These are phyloP conservation scores for Promerops cafer DNA, from an alignment of 2,113 vertebrate species.

Conservation along the genomic window DNA sequence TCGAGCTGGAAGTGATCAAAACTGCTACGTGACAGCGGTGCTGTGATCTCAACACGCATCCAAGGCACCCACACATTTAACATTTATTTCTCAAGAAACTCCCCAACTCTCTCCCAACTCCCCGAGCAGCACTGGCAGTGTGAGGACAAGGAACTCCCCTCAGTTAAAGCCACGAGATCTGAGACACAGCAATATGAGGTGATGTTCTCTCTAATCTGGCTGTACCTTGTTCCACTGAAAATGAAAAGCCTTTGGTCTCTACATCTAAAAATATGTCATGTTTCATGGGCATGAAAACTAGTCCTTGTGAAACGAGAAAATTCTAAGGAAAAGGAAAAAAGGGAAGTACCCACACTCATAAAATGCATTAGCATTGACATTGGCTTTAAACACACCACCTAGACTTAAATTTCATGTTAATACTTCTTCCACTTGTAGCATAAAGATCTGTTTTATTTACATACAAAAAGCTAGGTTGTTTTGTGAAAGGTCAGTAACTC, in stretches of 20 bases:
- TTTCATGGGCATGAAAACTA: neutral
- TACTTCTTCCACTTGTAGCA: neutral
- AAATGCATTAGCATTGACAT: neutral
- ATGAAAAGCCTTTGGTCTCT: neutral
- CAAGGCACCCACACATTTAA: neutral
- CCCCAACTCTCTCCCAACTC: neutral
- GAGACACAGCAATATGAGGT: neutral
- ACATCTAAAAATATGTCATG: neutral
- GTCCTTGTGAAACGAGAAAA: neutral
- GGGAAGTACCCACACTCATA: neutral
- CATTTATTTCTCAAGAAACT: neutral
- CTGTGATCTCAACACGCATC: neutral
- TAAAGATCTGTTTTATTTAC: neutral
- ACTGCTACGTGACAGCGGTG: rapidly evolving
- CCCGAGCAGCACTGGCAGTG: neutral
- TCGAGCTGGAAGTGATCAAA: neutral
- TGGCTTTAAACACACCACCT: neutral
- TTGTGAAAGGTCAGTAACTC: neutral
- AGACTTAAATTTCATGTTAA: neutral
- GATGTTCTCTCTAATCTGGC: neutral
- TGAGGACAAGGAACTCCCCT: neutral
- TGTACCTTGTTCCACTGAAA: neutral
- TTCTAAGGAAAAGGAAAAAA: neutral
- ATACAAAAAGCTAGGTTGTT: neutral
- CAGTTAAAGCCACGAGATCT: neutral